Conservation (phyloP, 1,140 invertebrate genomes). For the Nixonia krombeini region DNA sequence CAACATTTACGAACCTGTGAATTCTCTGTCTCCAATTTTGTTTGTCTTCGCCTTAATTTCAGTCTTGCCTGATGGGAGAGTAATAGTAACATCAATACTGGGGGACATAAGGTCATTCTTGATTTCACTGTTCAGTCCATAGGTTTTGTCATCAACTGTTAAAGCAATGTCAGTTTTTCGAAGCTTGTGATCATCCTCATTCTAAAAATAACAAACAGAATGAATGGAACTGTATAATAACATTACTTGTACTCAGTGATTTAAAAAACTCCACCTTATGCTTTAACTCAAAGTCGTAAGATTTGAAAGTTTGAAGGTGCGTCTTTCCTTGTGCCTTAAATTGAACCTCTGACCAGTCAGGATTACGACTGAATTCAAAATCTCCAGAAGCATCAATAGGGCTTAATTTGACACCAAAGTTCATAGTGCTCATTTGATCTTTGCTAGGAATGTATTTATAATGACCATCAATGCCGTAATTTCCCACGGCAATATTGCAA, state of each 20-base stretch:
- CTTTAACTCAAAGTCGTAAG: constrained; percentile 71
- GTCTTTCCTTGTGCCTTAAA: constrained; percentile 33
- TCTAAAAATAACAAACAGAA: constrained; percentile 50
- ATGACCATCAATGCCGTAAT: constrained; percentile 52
- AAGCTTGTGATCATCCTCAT: constrained; percentile 68
- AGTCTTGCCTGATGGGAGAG: constrained; percentile 67
- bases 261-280: constrained; percentile 68
- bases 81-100: constrained; percentile 65
- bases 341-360: constrained; percentile 34
- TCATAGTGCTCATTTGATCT: constrained; percentile 47
- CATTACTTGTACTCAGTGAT: neutral
- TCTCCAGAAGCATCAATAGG: constrained; percentile 35
- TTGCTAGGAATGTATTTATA: constrained; percentile 65
- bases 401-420: constrained; percentile 45
- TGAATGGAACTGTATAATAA: too few relatives aligned
- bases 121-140: constrained; percentile 68
- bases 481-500: constrained; percentile 22
- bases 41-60: constrained; percentile 73
- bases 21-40: constrained; percentile 72
- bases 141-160: constrained; percentile 70
- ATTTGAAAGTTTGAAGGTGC: constrained; percentile 70
- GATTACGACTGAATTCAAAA: constrained; percentile 32
- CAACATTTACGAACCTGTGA: constrained; percentile 61
- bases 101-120: constrained; percentile 58
- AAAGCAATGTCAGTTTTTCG: constrained; percentile 62